phyloP scores from a whole-genome alignment of 2,113 vertebrate genomes.

The Aegithalos caudatus region DNA sequence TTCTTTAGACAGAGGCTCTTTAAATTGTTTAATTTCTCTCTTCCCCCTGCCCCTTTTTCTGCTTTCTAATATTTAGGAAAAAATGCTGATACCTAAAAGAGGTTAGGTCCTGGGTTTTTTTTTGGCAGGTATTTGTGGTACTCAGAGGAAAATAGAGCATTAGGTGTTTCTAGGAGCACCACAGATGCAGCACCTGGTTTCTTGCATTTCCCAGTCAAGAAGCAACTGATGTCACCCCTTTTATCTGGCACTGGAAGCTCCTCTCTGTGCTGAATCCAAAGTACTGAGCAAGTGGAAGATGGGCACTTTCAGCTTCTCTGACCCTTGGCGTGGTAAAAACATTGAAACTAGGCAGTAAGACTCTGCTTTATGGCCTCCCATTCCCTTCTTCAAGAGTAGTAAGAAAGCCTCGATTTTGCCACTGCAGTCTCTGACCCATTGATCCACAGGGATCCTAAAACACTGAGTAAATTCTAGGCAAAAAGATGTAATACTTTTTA shows the following conservation, averaged over 20 bases:
- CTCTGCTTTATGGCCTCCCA: neutral
- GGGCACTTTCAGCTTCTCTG: neutral
- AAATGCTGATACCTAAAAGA: neutral
- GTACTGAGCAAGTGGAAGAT: neutral
- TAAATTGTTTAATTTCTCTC: neutral
- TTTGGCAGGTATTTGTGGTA: neutral
- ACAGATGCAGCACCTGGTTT: neutral
- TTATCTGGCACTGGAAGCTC: neutral
- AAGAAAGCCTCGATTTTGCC: neutral
- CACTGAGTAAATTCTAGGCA: neutral
- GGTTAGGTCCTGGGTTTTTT: neutral
- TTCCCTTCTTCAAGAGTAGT: neutral
- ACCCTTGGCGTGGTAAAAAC: neutral
- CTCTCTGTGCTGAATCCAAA: neutral
- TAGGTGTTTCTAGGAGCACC: neutral
- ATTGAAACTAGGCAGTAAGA: neutral
- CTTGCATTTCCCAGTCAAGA: neutral
- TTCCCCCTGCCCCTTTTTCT: fast-evolving
- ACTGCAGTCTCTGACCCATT: neutral
- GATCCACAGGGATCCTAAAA: neutral
- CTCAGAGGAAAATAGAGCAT: neutral
- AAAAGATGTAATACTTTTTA: neutral
- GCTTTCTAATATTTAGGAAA: neutral
- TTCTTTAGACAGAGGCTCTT: neutral
- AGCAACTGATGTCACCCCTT: neutral